phyloP scores from a whole-genome alignment of 2,113 vertebrate species.

The Dicentrarchus labrax region DNA sequence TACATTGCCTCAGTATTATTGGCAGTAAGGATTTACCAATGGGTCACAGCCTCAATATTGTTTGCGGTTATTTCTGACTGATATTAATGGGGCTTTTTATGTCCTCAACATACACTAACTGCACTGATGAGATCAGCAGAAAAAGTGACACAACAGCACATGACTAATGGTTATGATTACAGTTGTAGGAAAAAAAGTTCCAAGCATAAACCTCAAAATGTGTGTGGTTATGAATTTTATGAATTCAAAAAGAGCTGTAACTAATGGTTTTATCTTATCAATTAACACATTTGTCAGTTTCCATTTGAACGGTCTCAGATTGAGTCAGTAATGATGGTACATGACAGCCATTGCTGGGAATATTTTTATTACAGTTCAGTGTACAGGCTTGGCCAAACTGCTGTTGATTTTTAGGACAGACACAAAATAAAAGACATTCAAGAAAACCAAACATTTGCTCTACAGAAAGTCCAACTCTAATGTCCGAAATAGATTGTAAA shows the following conservation, averaged over 20 bases:
- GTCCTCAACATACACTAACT: background rate
- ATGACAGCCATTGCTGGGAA: background rate
- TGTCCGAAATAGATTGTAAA: too few species aligned
- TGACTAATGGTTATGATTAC: background rate
- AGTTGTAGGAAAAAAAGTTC: background rate
- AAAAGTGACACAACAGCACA: constrained; percentile 7
- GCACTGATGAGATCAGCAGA: constrained; percentile 14
- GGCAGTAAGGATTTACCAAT: background rate
- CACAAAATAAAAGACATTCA: background rate
- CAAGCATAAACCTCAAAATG: constrained; percentile 23
- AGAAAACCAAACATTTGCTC: background rate
- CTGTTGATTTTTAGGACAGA: background rate
- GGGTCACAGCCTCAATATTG: background rate
- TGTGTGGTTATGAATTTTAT: background rate
- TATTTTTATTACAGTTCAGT: background rate
- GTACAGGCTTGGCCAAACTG: background rate
- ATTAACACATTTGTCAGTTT: background rate
- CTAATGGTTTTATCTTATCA: constrained; percentile 19
- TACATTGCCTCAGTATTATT: background rate
- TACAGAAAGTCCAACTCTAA: background rate
- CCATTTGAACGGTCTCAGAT: background rate
- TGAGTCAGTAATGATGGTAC: background rate
- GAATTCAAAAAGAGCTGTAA: constrained; percentile 1
- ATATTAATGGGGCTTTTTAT: constrained; percentile 16
- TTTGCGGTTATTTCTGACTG: background rate